Conservation (phyloP, 2,797 vertebrate species). For the Thripadectes ignobilis region DNA sequence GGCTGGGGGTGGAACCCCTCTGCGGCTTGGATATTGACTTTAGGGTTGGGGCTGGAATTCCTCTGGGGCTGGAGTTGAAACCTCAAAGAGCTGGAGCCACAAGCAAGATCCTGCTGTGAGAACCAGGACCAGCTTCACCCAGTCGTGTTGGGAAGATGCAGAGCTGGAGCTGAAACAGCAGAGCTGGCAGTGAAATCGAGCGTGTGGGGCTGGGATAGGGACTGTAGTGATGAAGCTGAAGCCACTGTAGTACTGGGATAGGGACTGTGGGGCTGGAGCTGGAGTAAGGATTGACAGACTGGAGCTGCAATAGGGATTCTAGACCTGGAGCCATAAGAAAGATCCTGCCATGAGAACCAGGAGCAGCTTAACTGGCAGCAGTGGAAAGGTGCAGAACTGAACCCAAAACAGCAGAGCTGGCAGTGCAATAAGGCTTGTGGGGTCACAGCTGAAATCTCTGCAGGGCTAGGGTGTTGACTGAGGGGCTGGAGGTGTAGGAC, state of each 20-base stretch:
- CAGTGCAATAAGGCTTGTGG: background rate
- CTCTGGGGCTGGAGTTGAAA: background rate
- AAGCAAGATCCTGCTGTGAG: background rate
- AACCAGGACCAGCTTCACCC: background rate
- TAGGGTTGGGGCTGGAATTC: background rate
- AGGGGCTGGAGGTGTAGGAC: background rate
- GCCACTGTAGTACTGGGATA: too few relatives aligned
- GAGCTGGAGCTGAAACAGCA: rapidly evolving
- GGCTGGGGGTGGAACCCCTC: background rate
- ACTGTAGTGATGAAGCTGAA: background rate
- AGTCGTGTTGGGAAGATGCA: background rate
- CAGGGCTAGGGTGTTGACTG: background rate
- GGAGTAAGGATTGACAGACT: too few relatives aligned
- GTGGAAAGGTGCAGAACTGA: rapidly evolving
- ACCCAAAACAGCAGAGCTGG: background rate
- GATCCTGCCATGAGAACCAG: background rate
- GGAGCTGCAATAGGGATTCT: too few relatives aligned
- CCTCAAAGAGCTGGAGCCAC: background rate
- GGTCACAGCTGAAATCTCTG: background rate
- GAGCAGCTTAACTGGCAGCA: background rate
- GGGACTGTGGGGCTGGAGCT: too few relatives aligned
- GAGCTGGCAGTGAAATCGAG: background rate
- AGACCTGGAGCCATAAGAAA: background rate
- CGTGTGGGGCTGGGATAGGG: background rate
- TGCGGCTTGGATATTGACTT: background rate